These are phyloP conservation scores for Harpagoxenus sublaevis DNA, from an alignment of 2,888 invertebrate genomes.

Conservation along the genomic window DNA sequence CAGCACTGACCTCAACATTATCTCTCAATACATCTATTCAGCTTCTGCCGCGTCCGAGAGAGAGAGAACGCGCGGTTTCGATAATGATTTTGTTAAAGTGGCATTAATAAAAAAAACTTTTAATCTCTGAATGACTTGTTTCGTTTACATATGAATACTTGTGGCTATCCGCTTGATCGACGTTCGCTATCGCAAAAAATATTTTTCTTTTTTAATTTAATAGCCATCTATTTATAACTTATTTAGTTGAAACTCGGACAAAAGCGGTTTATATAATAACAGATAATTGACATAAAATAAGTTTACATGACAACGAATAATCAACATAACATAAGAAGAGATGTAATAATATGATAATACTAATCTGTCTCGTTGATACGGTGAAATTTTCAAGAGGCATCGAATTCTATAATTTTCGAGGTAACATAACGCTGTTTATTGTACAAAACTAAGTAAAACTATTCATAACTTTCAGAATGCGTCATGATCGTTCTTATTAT, in stretches of 20 bases:
- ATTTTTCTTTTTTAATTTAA: not conserved
- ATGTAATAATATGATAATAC: not conserved
- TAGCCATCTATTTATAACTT: not conserved
- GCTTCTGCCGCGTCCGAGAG: too few species aligned
- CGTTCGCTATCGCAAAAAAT: not conserved
- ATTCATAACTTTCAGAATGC: not conserved
- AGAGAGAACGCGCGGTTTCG: not conserved
- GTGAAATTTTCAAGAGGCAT: not conserved
- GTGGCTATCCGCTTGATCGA: not conserved
- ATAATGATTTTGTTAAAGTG: not conserved
- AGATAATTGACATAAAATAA: not conserved
- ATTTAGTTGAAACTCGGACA: not conserved
- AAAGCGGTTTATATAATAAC: not conserved
- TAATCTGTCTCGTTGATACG: not conserved
- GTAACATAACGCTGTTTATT: constrained; percentile 5
- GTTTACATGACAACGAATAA: not conserved
- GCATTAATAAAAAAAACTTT: not conserved
- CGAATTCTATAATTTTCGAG: not conserved
- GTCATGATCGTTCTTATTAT: not conserved
- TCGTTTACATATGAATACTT: not conserved
- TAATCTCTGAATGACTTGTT: not conserved
- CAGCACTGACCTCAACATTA: constrained; percentile 54
- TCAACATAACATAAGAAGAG: not conserved
- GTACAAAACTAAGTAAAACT: not conserved
- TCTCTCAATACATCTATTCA: constrained; percentile 46